phyloP scores from a whole-genome alignment of 2,888 invertebrate species.

The Netelia inedita region DNA sequence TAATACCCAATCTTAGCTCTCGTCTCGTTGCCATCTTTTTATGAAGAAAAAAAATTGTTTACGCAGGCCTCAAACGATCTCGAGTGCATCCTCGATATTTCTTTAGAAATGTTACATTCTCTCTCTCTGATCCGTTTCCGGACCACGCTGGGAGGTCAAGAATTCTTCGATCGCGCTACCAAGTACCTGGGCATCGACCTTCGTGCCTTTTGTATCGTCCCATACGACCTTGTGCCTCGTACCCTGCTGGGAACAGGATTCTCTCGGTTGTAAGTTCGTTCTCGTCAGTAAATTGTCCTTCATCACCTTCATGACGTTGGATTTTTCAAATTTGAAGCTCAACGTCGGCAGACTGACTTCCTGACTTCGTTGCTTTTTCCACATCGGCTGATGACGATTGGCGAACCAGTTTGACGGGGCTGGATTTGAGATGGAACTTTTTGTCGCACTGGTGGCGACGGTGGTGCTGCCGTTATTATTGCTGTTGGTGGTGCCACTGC shows the following conservation, averaged over 20 bases:
- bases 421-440: slow-evolving; percentile 80
- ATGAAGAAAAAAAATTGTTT: slow-evolving; percentile 2
- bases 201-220: slow-evolving; percentile 92
- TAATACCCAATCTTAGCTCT: slow-evolving; percentile 26
- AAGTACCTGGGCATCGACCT: slow-evolving; percentile 91
- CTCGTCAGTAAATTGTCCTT: slow-evolving; percentile 83
- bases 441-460: slow-evolving; percentile 85
- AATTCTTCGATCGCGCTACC: slow-evolving; percentile 95
- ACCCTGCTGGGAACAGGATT: slow-evolving; percentile 55
- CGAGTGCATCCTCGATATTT: neutral
- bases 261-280: slow-evolving; percentile 74
- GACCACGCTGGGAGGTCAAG: slow-evolving; percentile 87
- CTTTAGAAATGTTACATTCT: neutral
- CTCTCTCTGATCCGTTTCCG: slow-evolving; percentile 82
- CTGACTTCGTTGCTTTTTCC: slow-evolving; percentile 85
- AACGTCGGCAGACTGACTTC: slow-evolving; percentile 86
- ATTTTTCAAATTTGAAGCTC: slow-evolving; percentile 88
- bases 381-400: slow-evolving; percentile 92
- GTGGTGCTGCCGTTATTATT: neutral
- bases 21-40: neutral
- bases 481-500: slow-evolving; percentile 27
- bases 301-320: slow-evolving; percentile 86
- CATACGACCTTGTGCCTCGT: slow-evolving; percentile 88
- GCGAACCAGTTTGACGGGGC: slow-evolving; percentile 91
- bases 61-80: neutral